Evolutionary conservation across 2,888 invertebrate species (phyloP), one percentile per base, ranked within the genome.

Genomic region (Anthoptus insignis): DNA sequence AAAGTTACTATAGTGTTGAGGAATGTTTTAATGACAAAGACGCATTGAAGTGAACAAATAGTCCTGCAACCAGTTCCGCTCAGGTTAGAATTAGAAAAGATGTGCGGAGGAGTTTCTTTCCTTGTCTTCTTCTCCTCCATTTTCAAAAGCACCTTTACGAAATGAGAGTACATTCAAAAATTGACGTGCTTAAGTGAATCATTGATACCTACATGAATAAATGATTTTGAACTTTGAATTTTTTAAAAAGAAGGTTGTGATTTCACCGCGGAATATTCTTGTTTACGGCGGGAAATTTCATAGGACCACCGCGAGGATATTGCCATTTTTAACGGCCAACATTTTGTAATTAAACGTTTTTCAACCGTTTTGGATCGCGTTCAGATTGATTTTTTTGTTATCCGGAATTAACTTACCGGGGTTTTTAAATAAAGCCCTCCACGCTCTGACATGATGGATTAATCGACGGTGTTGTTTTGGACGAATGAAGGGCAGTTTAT

Each of bases 221-320:
- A n/a, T n/a, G n/a, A n/a, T n/a, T n/a, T n/a, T n/a, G n/a, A n/a
- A n/a, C n/a, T n/a, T n/a, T n/a, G n/a, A n/a, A n/a, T n/a, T n/a
- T n/a, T n/a, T n/a, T n/a, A n/a, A n/a, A n/a, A n/a, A 59, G 39
- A 37, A 60, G 59, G 69, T 59, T 64, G 69, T 69, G 74, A 70
- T 70, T 74, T 68, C 67, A 63, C 65, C 66, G 54, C 49, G 54
- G 57, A 68, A 70, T 65, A 67, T 65, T 68, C 65, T 64, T 72
- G 68, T 73, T 75, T 71, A 73, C 70, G 67, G 69, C 59, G 63
- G 49, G 59, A 63, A 69, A 61, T 72, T 68, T 72, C 69, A 71
- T 75, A 76, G 66, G 66, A 63, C 73, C 73, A 68, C 34, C 54
- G 66, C 11, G 67, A 64, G 67, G 69, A 71, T 68, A 72, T 72